Percentiles rank a stretch among this genome's conserved stretches.
Evolutionary conservation across 2,797 vertebrate species (phyloP).

Genomic region (Tokudaia tokunoshimensis): DNA sequence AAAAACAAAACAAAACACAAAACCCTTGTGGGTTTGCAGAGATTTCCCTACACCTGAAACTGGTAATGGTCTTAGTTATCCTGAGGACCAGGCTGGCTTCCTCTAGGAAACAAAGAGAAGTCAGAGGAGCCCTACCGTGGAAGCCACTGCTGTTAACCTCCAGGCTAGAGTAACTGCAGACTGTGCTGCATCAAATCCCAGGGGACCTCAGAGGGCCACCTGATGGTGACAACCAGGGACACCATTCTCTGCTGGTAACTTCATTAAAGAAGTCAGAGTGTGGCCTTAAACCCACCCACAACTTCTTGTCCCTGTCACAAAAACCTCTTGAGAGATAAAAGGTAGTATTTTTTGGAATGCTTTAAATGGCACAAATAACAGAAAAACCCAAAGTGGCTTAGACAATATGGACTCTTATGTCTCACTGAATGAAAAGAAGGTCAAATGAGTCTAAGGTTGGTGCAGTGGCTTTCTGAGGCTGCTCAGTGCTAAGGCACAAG

Average conservation of each 20-base stretch:
- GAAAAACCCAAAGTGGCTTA: conserved; percentile 34
- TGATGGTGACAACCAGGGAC: neutral
- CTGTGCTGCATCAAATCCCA: neutral
- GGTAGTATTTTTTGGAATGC: neutral
- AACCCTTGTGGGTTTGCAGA: neutral
- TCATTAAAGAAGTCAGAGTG: conserved; percentile 9
- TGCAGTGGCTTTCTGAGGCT: neutral
- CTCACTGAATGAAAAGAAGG: conserved; percentile 6
- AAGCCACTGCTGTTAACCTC: neutral
- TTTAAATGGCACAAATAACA: neutral
- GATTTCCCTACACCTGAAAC: neutral
- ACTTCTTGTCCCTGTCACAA: neutral
- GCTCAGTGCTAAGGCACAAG: neutral
- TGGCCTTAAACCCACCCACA: neutral
- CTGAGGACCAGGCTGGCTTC: neutral
- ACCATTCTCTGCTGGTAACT: neutral
- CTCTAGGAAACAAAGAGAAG: neutral
- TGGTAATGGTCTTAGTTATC: neutral
- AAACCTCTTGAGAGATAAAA: neutral
- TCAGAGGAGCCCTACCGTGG: neutral
- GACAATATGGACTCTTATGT: neutral
- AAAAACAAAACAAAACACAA: neutral
- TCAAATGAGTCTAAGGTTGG: neutral
- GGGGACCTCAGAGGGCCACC: neutral
- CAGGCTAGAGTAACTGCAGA: neutral